These are phyloP conservation scores for Porites cylindrica DNA, from an alignment of 92 coral and sea anemone species.

Conservation along the genomic window DNA sequence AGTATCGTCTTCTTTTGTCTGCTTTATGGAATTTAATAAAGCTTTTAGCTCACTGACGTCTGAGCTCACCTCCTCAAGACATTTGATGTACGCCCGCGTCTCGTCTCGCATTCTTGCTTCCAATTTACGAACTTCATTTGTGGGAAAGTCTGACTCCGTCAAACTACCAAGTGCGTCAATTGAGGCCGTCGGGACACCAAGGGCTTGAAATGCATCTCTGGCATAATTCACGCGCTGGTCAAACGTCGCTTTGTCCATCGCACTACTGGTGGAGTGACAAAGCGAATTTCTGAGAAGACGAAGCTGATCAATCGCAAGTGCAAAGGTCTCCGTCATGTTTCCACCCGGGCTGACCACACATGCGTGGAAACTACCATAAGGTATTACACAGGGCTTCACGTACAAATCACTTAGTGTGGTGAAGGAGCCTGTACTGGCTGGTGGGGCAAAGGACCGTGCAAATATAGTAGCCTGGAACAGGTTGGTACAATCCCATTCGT, in stretches of 20 bases:
- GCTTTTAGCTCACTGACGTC: constrained; percentile 6
- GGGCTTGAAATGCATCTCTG: constrained; percentile 55
- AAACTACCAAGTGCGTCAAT: constrained; percentile 41
- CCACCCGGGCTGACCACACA: constrained; percentile 32
- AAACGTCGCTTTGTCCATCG: constrained; percentile 41
- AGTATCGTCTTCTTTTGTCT: neutral
- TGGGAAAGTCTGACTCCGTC: constrained; percentile 51
- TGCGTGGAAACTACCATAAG: constrained; percentile 28
- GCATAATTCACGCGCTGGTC: constrained; percentile 23
- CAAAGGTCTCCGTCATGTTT: constrained; percentile 41
- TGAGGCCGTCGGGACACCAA: constrained; percentile 14
- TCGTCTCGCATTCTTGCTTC: neutral
- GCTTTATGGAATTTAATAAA: neutral
- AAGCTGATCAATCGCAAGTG: constrained; percentile 64
- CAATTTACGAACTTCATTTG: constrained; percentile 27
- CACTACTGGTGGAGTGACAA: constrained; percentile 41
- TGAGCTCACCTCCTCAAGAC: neutral
- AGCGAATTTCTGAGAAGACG: constrained; percentile 39
- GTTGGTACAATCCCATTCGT: constrained; percentile 51
- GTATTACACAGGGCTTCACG: constrained; percentile 1
- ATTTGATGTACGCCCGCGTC: neutral
- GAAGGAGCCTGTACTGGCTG: neutral
- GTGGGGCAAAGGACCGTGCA: neutral
- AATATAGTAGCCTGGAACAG: constrained; percentile 43
- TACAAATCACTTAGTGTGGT: constrained; percentile 40